Evolutionary conservation across 2,888 invertebrate species (phyloP), one percentile per base, ranked within the genome.

Genomic region (Alsophila aescularia): DNA sequence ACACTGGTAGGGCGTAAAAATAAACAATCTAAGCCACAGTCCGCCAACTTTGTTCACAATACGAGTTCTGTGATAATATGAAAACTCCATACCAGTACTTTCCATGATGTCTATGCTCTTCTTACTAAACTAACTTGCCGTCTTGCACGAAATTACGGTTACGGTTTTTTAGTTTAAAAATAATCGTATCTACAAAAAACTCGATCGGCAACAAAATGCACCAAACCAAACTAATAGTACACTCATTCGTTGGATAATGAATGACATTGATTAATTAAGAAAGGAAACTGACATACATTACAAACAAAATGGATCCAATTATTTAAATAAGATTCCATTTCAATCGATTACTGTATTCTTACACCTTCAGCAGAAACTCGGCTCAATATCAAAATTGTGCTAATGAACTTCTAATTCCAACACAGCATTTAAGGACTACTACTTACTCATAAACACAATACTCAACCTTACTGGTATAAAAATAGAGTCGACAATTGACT

Each of bases 291-390:
- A 7, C 2, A 12, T 9, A 36, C 21, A 29, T 13, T 10, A 27
- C n/a, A 12, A 14, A 31, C 13, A 13, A 43, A 41, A 43, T 39
- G 48, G 31, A 14, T 42, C 39, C 34, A 39, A 49, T 54, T 44
- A 49, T 18, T 34, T 39, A 49, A 44, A 54, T 44, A 13, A 40
- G 37, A 54, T 48, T 39, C 31, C 39, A 48, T 44, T 40, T 37
- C 48, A 48, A 49, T 54, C 53, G 47, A 47, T 47, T 53, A n/a
- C n/a, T n/a, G 49, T 43, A 49, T 54, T 54, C 44, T 54, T 49
- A 44, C 49, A 36, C 47, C 47, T n/a, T 32, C 42, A 49, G 34
- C 39, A 39, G 48, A 16, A 52, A 54, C 39, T 54, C 49, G 12
- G 43, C 49, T 49, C 43, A 54, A 54, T 54, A 35, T n/a, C 44